A percentile compares a stretch with the other conserved stretches of the same genome.
Conservation (phyloP, 2,888 invertebrate species). For the Sesia bembeciformis region DNA sequence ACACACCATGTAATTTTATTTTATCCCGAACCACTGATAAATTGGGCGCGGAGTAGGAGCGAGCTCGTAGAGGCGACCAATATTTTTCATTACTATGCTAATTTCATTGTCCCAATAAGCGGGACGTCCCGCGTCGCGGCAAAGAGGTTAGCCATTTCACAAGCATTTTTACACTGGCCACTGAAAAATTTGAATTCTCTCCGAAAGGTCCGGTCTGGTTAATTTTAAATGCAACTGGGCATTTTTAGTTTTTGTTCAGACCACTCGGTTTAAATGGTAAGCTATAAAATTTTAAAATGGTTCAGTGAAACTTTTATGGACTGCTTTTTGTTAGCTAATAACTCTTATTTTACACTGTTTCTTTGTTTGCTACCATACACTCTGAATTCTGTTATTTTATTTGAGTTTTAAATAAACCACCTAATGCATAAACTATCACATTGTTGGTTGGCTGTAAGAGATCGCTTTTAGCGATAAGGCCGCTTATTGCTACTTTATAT, state of each 20-base stretch:
- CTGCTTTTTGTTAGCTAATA: background rate
- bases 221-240: slow-evolving; percentile 63
- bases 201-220: slow-evolving; percentile 48
- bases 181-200: slow-evolving; percentile 63
- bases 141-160: slow-evolving; percentile 63
- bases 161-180: slow-evolving; percentile 56
- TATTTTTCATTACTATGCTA: slow-evolving; percentile 74
- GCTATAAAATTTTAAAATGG: slow-evolving; percentile 21
- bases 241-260: slow-evolving; percentile 39
- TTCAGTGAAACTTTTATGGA: background rate
- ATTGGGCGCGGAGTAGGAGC: slow-evolving; percentile 26
- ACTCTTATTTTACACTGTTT: slow-evolving; percentile 15
- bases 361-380: slow-evolving; percentile 4
- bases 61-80: slow-evolving; percentile 43
- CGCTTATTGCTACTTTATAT: too few relatives aligned
- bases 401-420: too few relatives aligned
- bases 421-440: too few relatives aligned
- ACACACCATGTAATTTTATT: background rate
- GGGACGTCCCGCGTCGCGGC: slow-evolving; percentile 43
- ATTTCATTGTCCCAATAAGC: slow-evolving; percentile 70
- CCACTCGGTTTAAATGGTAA: slow-evolving; percentile 27
- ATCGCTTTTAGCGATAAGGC: too few relatives aligned
- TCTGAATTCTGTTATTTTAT: background rate
- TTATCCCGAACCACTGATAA: slow-evolving; percentile 32
- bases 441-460: too few relatives aligned